These are phyloP conservation scores for Lithophane ornitopus DNA, from an alignment of 2,888 invertebrate species.

Conservation along the genomic window DNA sequence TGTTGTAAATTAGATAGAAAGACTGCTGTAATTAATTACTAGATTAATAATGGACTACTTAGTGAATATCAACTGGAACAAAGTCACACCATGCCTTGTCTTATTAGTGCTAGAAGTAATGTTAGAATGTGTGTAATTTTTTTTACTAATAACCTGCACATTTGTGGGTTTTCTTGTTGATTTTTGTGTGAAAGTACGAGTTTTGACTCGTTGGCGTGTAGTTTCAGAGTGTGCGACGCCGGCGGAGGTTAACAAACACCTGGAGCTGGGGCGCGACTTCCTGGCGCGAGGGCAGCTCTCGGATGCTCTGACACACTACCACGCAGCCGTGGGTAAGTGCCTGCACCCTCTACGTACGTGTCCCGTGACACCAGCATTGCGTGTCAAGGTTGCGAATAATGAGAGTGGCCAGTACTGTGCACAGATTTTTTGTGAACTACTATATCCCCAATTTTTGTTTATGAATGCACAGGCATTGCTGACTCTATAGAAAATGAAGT, in stretches of 20 bases:
- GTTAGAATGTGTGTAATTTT: conserved; percentile 91
- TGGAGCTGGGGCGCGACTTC: conserved; percentile 98
- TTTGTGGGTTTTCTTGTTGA: conserved; percentile 67
- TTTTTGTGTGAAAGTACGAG: conserved; percentile 68
- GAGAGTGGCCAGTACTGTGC: neutral
- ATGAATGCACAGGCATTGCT: neutral
- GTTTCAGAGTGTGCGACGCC: conserved; percentile 93
- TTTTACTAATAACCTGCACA: conserved; percentile 67
- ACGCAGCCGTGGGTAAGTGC: conserved; percentile 97
- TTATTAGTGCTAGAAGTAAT: conserved; percentile 92
- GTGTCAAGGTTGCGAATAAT: neutral
- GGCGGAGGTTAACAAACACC: conserved; percentile 97
- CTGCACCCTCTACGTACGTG: conserved; percentile 29
- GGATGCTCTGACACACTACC: conserved; percentile 99
- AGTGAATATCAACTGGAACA: conserved; percentile 91
- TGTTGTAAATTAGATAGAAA: conserved; percentile 75
- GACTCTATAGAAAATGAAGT: neutral
- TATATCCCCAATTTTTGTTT: neutral
- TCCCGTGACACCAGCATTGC: neutral
- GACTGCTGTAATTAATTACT: conserved; percentile 77
- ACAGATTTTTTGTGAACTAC: conserved; percentile 4
- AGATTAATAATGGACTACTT: conserved; percentile 88
- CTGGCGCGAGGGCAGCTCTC: conserved; percentile 97
- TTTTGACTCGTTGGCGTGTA: conserved; percentile 78
- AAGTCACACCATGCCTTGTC: conserved; percentile 92